Evolutionary conservation across 2,888 invertebrate genomes (phyloP), one percentile per base, ranked within the genome.

Genomic region (Erebia ligea): DNA sequence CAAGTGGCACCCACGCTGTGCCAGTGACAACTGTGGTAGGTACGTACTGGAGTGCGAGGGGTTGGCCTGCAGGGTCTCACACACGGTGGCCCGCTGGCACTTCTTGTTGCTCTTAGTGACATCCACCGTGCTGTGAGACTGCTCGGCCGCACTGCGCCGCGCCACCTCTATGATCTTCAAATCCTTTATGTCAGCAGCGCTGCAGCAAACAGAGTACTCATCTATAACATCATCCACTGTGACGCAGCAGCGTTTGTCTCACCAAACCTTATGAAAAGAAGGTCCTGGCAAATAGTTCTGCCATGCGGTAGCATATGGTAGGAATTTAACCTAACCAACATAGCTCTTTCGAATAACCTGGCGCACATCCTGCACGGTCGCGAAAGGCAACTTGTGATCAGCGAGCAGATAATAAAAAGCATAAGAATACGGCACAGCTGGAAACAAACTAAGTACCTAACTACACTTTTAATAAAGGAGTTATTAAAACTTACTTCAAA

Each of bases 141-240:
- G 88, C 74, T 85, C 85, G 0, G 80, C 70, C 0, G 83, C 82
- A 69, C 85, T 90, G 57, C 95, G 90, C 65, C 94, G 94, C 9
- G 94, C 94, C 71, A 96, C 95, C 70, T 96, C 80, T 75, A 98
- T 96, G 77, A 98, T 95, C 85, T 95, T 95, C 79, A 98, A 92
- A 76, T 96, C 95, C 75, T 95, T 90, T 71, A 98, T 97, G 80
- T 97, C 97, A 66, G 94, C 92, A 50, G 96, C 96, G 84, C 96
- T 96, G 84, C 25, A 89, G 62, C 4, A 13, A 13, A 59, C 42
- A 59, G 2, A 45, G 17, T 61, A 21, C 57, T 48, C 54, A 0
- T 10, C 19, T 54, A 0, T 54, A 10, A 54, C 10, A 10, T 11
- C 10, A n/a, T 8, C 6, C 34, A 34, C 42, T 45, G 45, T 45